Base-by-base conservation (phyloP, 1,140 invertebrate genomes). In the Theocolax elegans region DNA sequence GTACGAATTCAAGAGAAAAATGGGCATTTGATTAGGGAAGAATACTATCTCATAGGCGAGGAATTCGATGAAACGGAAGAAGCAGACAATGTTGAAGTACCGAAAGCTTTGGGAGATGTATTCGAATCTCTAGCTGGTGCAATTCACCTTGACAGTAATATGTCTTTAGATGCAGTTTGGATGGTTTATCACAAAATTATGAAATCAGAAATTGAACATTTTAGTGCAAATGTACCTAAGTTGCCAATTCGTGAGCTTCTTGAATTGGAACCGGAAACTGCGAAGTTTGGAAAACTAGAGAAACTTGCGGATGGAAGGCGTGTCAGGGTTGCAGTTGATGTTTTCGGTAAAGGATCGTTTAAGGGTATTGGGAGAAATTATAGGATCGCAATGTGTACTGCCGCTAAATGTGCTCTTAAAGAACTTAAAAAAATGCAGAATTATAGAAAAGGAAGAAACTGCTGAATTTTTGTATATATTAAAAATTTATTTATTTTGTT, bases 41-140 rank as follows among this genome's bases (percentile, higher is more conserved):
- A n/a, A n/a, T n/a, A n/a, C n/a, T n/a, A n/a, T n/a, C n/a, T n/a
- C n/a, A n/a, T n/a, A n/a, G n/a, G n/a, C n/a, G n/a, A n/a, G n/a
- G n/a, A n/a, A n/a, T n/a, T n/a, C n/a, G n/a, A n/a, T n/a, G n/a
- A n/a, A n/a, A n/a, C n/a, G n/a, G n/a, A n/a, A n/a, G n/a, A n/a
- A n/a, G 94, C 94, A 1, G 97, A 99, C 85, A 97, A 99, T 80
- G 92, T 99, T 51, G 98, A 99, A 88, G 97, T 99, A 6, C 98
- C 98, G 7, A 99, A 99, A 88, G 97, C 97, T 7, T 86, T 99
- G n/a, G 97, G 98, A n/a, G n/a, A n/a, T n/a, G n/a, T n/a, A n/a
- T n/a, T n/a, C n/a, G n/a, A n/a, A n/a, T n/a, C n/a, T n/a, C n/a
- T n/a, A n/a, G n/a, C n/a, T n/a, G n/a, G n/a, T n/a, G n/a, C n/a